Base-by-base conservation (phyloP, 37 sponge, comb jelly and placozoan genomes). In the Hormiphora californensis region DNA sequence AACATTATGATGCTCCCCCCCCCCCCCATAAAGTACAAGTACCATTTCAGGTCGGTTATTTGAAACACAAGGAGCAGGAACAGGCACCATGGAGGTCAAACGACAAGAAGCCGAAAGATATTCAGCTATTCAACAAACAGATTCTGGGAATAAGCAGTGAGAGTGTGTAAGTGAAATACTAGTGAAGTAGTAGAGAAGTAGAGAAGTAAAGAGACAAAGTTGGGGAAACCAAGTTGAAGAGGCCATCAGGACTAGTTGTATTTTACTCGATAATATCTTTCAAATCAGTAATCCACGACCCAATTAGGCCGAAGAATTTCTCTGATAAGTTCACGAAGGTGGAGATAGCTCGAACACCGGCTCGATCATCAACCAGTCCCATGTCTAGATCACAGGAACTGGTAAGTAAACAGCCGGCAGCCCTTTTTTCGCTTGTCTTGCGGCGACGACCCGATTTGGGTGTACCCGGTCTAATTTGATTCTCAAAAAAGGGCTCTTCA, bases 41-140 rank as follows among this genome's bases (percentile, higher is more conserved):
- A n/a, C n/a, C n/a, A 3, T 65, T 33, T 28, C 81, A 73, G 81
- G 27, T 73, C 21, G 81, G 81, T 0, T 73, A 73, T 41, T 19
- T 73, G 81, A 73, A 73, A 36, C 81, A 73, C 81, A 73, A 40
- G 22, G 81, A 73, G 35, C 81, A 73, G 44, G 81, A 73, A 28
- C 44, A 43, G 0, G 46, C 81, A 19, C 81, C 81, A 22, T 73
- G 81, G 81, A 73, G 81, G 46, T 73, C 36, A 23, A 73, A 46
- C 23, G 81, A 73, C 46, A 41, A 39, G 27, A 73, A 73, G 17
- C 81, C 81, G 28, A 73, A 73, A 41, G 81, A 73, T 40, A 73
- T 73, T 46, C 81, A 73, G 46, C 81, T 73, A 27, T 73, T 40
- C 46, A 73, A 73, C 81, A 73, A 73, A 28, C 46, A 27, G 36